phyloP scores from a whole-genome alignment of 2,797 vertebrate genomes.

The Ficedula albicollis region DNA sequence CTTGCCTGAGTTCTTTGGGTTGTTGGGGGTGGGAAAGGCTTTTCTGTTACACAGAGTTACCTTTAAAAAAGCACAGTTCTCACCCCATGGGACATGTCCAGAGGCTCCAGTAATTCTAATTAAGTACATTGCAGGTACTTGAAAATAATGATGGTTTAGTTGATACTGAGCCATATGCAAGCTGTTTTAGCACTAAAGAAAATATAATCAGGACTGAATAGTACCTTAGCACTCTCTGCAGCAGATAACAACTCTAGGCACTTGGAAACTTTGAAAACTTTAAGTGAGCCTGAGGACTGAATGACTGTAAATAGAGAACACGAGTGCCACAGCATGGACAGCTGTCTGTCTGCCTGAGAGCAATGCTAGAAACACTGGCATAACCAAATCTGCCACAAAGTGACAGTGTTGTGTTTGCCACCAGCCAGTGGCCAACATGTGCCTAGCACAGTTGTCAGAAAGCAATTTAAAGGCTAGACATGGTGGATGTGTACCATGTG shows the following conservation, averaged over 20 bases:
- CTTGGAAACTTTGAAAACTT: not conserved
- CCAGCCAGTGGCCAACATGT: not conserved
- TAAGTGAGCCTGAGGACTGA: not conserved
- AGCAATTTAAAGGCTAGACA: not conserved
- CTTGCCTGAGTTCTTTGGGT: not conserved
- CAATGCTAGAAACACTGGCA: not conserved
- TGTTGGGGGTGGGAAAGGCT: not conserved
- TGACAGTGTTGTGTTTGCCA: not conserved
- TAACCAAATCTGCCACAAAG: not conserved
- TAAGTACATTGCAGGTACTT: not conserved
- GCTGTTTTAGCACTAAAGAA: not conserved
- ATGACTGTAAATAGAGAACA: not conserved
- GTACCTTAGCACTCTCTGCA: not conserved
- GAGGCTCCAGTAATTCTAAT: not conserved
- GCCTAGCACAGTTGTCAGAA: not conserved
- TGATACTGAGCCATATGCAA: not conserved
- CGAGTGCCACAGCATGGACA: not conserved
- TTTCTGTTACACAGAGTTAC: not conserved
- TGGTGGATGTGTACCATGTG: not conserved
- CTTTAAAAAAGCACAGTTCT: not conserved
- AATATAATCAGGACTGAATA: not conserved
- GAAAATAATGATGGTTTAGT: not conserved
- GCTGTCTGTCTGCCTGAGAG: not conserved
- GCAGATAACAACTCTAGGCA: not conserved
- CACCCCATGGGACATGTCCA: not conserved